Evolutionary conservation across 2,113 vertebrate species (phyloP), one percentile per base, ranked within the genome.

Genomic region (Alces alces): DNA sequence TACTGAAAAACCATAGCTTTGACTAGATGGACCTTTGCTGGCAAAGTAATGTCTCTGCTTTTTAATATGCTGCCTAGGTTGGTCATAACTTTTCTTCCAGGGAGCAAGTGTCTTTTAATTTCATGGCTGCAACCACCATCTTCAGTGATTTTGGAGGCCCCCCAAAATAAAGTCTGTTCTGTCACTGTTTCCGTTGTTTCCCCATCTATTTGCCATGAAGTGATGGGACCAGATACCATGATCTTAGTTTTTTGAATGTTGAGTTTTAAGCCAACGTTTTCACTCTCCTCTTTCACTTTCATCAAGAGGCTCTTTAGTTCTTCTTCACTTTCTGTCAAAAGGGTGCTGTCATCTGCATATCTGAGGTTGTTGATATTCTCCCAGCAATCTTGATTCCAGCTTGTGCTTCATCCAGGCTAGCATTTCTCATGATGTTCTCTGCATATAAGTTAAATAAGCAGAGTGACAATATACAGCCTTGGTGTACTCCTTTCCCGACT

Each of bases 401-500:
- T 70, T 36, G 64, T 36, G 9, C n/a, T 70, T 70, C 64, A 19
- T 70, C n/a, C 17, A 70, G 9, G 17, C 64, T 9, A 21, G 9
- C 4, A 17, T 70, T 70, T 70, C n/a, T 36, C 64, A 70, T 36
- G 64, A 21, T 70, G 64, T 36, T 11, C 64, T 70, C 8, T 36
- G 64, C n/a, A 21, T 23, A 36, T 70, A 36, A 70, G 19, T 70
- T 70, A 36, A 70, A 23, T 70, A 70, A 36, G 64, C 9, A 70
- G 64, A 5, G n/a, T 36, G 19, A 70, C 19, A 1, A 70, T 70
- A 70, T 70, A 23, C 17, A 36, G 64, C 64, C 64, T 70, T 70
- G n/a, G 11, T 0, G 2, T 36, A 70, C n/a, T 70, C 8, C 17
- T 70, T 70, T 70, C 16, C 9, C 0, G 1, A 36, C 33, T 70